Evolutionary conservation across 2,888 invertebrate genomes (phyloP).

Genomic region (Polydrusus cervinus): DNA sequence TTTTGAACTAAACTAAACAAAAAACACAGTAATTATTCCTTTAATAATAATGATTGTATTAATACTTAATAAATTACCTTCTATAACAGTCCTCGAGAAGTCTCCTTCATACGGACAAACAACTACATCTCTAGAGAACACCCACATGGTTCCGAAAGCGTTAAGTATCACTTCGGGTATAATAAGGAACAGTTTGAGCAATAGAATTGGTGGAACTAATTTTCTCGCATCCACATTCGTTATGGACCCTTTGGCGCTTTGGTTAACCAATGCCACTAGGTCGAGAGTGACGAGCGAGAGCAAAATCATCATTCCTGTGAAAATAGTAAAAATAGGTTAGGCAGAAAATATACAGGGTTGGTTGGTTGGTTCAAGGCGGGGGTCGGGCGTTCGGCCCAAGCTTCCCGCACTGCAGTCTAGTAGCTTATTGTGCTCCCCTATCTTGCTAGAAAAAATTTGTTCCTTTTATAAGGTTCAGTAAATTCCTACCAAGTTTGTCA

Average conservation of each 20-base stretch:
- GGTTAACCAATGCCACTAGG: constrained; percentile 79
- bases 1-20: too few relatives aligned
- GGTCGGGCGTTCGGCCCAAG: too few relatives aligned
- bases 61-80: constrained; percentile 81
- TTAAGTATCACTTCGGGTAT: constrained; percentile 87
- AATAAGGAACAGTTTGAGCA: constrained; percentile 82
- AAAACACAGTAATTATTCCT: too few relatives aligned
- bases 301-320: constrained; percentile 81
- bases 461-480: too few relatives aligned
- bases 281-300: constrained; percentile 79
- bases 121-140: constrained; percentile 79
- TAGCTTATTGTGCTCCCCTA: too few relatives aligned
- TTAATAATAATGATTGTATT: too few relatives aligned
- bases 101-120: constrained; percentile 79
- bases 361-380: too few relatives aligned
- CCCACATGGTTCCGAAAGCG: constrained; percentile 88
- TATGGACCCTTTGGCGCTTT: constrained; percentile 86
- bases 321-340: constrained; percentile 70
- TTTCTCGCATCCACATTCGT: constrained; percentile 82
- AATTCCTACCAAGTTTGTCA: too few relatives aligned
- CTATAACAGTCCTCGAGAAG: constrained; percentile 82
- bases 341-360: constrained; percentile 68
- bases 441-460: too few relatives aligned
- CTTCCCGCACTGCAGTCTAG: too few relatives aligned
- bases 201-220: constrained; percentile 81